phyloP scores from a whole-genome alignment of 2,113 vertebrate species.

The Mobula birostris region DNA sequence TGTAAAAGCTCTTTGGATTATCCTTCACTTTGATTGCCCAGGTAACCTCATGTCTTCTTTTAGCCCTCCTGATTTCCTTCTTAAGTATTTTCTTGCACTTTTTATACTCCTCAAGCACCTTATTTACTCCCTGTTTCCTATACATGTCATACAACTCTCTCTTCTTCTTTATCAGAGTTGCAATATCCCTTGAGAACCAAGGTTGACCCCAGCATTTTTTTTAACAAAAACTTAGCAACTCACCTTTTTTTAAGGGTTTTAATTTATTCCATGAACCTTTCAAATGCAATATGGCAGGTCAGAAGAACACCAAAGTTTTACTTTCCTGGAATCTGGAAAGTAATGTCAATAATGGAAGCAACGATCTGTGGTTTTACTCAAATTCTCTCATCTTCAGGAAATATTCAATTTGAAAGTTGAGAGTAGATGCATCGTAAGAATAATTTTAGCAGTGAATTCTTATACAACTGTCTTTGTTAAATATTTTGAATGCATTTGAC shows the following conservation, averaged over 20 bases:
- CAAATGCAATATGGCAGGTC: neutral
- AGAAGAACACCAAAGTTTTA: neutral
- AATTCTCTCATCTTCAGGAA: neutral
- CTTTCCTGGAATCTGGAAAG: neutral
- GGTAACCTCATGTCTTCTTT: no score
- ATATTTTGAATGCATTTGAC: neutral
- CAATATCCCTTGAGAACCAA: no score
- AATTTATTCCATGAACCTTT: neutral
- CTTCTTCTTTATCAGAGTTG: no score
- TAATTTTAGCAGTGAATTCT: neutral
- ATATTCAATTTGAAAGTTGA: neutral
- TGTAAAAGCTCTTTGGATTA: no score
- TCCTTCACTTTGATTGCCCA: no score
- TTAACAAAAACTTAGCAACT: neutral
- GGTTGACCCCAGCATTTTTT: neutral
- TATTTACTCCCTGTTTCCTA: no score
- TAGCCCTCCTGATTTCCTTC: no score
- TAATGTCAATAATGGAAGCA: constrained; percentile 1
- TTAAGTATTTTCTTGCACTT: no score
- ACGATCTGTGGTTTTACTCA: neutral
- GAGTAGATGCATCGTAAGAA: neutral
- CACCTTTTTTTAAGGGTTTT: neutral
- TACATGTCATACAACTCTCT: no score
- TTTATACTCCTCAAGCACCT: no score
- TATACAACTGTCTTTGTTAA: neutral